Base-by-base conservation (phyloP, 2,888 invertebrate species). In the Meganola albula region DNA sequence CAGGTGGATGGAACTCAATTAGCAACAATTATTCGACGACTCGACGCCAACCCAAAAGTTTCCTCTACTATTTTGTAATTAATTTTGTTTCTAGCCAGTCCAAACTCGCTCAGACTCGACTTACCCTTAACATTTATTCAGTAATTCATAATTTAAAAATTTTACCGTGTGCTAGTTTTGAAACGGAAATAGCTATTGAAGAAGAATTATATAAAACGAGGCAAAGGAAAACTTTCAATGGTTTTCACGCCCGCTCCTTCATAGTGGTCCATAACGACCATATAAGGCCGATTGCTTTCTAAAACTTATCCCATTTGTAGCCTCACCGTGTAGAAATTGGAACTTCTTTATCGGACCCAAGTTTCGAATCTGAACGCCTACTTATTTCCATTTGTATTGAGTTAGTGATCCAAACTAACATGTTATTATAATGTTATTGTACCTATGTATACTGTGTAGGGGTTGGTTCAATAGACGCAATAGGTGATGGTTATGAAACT, bases 251-350 rank as follows among this genome's bases (percentile, higher is more conserved):
- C 65, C 62, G 64, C 65, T 63, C 59, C 69, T 69, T 61, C 64
- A 61, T 74, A 75, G 74, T 73, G 74, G 75, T 75, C 74, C 73
- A 69, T 78, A 79, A 79, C 79, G 77, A 77, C 76, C 80, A 78
- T 82, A 82, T 80, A 82, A 79, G 78, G 75, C 72, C 78, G 78
- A 82, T 83, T 82, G 83, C 83, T 82, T 82, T 78, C 80, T 74
- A 76, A 79, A 83, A 83, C 74, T 83, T 82, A 74, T 76, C 80
- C 80, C 79, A 83, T 83, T 83, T 79, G 76, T 75, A 78, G 72
- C 63, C 67, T 58, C 64, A 55, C 69, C 65, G 66, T 66, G 61
- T 61, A 76, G 66, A 66, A 72, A 80, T 78, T 66, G 66, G 68
- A 82, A 82, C 75, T 80, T 76, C 76, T 82, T 79, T 77, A 80